A percentile compares a stretch with the other conserved stretches of the same genome.
Evolutionary conservation across 2,888 invertebrate genomes (phyloP).

Genomic region (Cetonia aurata): DNA sequence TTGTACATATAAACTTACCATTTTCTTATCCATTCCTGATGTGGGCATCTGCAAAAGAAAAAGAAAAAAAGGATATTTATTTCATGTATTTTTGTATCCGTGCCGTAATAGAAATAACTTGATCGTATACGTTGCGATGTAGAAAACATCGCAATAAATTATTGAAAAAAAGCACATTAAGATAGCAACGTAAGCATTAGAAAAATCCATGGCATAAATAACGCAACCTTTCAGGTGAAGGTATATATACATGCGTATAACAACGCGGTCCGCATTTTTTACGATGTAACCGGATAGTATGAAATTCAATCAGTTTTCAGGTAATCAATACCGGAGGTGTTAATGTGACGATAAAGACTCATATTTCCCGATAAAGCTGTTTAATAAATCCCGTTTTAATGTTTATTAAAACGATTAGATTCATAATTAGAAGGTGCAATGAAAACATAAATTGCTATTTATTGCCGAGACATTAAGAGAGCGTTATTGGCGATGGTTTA

Average conservation of each 20-base stretch:
- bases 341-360: conserved; percentile 36
- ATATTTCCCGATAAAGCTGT: conserved; percentile 37
- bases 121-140: conserved; percentile 28
- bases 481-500: conserved; percentile 27
- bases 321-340: conserved; percentile 38
- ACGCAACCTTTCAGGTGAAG: conserved; percentile 22
- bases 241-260: conserved; percentile 4
- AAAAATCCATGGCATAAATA: conserved; percentile 30
- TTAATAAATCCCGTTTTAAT: conserved; percentile 34
- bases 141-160: conserved; percentile 38
- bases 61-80: conserved; percentile 24
- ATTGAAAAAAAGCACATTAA: conserved; percentile 37
- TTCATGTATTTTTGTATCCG: conserved; percentile 23
- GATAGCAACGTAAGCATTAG: conserved; percentile 30
- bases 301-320: conserved; percentile 40
- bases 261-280: conserved; percentile 28
- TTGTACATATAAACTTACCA: conserved; percentile 34
- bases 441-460: conserved; percentile 40
- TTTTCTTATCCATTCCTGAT: conserved; percentile 13
- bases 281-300: conserved; percentile 31
- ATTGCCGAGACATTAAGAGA: conserved; percentile 23
- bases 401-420: conserved; percentile 35
- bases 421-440: conserved; percentile 38
- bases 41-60: conserved; percentile 33
- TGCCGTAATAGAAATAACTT: conserved; percentile 25